Conservation (phyloP, 2,888 invertebrate species). For the Pyrgus malvae region DNA sequence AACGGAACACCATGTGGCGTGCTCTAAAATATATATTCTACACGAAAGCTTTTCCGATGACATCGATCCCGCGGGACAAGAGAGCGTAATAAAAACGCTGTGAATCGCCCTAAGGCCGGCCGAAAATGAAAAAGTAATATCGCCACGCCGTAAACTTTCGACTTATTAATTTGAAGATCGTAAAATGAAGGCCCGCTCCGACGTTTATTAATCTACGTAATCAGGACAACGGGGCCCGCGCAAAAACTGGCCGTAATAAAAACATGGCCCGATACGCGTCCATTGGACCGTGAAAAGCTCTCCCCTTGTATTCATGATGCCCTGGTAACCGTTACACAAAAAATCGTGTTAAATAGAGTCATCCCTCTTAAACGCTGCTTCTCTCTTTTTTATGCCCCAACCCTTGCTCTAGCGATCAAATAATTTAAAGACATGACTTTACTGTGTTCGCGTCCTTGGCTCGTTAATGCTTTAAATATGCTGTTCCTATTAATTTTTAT, state of each 20-base stretch:
- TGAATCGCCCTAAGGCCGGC: slow-evolving; percentile 23
- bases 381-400: not conserved
- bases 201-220: slow-evolving; percentile 42
- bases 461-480: too few species aligned
- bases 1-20: too few species aligned
- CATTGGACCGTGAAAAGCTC: slow-evolving; percentile 27
- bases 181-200: slow-evolving; percentile 34
- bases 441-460: too few species aligned
- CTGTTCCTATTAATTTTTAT: too few species aligned
- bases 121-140: slow-evolving; percentile 32
- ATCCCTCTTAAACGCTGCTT: slow-evolving; percentile 2
- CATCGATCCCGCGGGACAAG: too few species aligned
- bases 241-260: slow-evolving; percentile 26
- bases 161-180: slow-evolving; percentile 42
- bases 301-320: slow-evolving; percentile 25
- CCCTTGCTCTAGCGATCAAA: not conserved
- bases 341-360: slow-evolving; percentile 20
- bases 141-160: slow-evolving; percentile 34
- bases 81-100: slow-evolving; percentile 36
- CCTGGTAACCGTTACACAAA: slow-evolving; percentile 20
- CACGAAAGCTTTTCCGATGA: too few species aligned
- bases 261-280: slow-evolving; percentile 28
- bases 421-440: not conserved
- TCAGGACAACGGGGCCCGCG: slow-evolving; percentile 31
- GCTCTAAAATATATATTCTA: too few species aligned